A percentile compares a stretch with the other conserved stretches of the same genome.
These are phyloP conservation scores for Drosophila pandora DNA, from an alignment of 1,140 invertebrate species.

Conservation along the genomic window DNA sequence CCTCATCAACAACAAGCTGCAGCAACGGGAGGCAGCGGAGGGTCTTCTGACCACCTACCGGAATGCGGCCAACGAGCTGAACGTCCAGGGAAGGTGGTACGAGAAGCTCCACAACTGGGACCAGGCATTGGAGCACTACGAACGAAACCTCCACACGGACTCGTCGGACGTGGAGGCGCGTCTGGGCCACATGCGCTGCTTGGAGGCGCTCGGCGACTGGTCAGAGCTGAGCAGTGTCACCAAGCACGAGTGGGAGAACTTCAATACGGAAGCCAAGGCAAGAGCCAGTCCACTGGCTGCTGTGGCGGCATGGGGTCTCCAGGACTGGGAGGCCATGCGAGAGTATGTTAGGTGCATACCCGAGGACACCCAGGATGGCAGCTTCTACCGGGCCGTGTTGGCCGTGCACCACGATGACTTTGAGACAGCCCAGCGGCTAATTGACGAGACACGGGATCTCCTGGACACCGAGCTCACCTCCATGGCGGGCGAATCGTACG, in stretches of 20 bases:
- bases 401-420: conserved; percentile 95
- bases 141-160: conserved; percentile 87
- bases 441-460: conserved; percentile 96
- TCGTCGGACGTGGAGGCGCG: conserved; percentile 90
- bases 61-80: conserved; percentile 86
- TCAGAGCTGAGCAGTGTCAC: conserved; percentile 91
- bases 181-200: conserved; percentile 97
- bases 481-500: conserved; percentile 99
- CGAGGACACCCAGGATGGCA: conserved; percentile 95
- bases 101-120: conserved; percentile 99
- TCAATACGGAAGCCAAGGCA: conserved; percentile 89
- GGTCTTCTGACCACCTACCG: conserved; percentile 95
- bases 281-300: conserved; percentile 96
- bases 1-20: conserved; percentile 99
- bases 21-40: conserved; percentile 98
- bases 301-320: conserved; percentile 97
- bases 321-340: conserved; percentile 96
- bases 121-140: conserved; percentile 95
- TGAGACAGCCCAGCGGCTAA: conserved; percentile 88
- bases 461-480: conserved; percentile 98
- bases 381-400: conserved; percentile 98
- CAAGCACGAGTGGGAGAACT: conserved; percentile 89
- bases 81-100: conserved; percentile 98
- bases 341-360: conserved; percentile 94
- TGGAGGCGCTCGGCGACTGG: conserved; percentile 99